These are phyloP conservation scores for Uropsilus gracilis DNA, from an alignment of 2,113 vertebrate genomes.

Conservation along the genomic window DNA sequence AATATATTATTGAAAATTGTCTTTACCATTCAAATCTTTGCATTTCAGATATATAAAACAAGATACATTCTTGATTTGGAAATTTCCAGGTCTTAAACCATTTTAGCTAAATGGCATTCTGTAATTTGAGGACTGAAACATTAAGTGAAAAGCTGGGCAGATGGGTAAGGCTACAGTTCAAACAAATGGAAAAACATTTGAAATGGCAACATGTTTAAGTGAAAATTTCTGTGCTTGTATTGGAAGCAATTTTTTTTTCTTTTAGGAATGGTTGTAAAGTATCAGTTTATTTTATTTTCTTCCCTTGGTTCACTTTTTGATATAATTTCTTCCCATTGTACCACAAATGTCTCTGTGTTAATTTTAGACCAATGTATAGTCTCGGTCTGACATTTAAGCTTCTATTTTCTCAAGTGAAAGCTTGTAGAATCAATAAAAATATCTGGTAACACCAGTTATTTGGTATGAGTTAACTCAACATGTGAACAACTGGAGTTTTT, in stretches of 20 bases:
- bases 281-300: not conserved
- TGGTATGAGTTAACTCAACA: slow-evolving; percentile 49
- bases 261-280: not conserved
- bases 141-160: not conserved
- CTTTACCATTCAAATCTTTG: not conserved
- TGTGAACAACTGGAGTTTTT: not conserved
- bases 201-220: not conserved
- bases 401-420: slow-evolving; percentile 30
- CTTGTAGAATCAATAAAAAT: not conserved
- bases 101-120: not conserved
- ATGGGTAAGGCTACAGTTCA: not conserved
- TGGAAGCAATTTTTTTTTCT: not conserved
- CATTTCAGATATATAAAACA: not conserved
- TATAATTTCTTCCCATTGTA: not conserved
- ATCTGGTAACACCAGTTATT: slow-evolving; percentile 17
- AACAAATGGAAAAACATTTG: not conserved
- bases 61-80: not conserved
- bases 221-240: not conserved
- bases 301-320: not conserved
- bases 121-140: not conserved
- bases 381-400: not conserved
- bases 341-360: not conserved
- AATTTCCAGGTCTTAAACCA: not conserved
- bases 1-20: not conserved
- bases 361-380: slow-evolving; percentile 46